A percentile compares a stretch with the other conserved stretches of the same genome.
Evolutionary conservation across 2,888 invertebrate species (phyloP).

Genomic region (Caenorhabditis macrosperma): DNA sequence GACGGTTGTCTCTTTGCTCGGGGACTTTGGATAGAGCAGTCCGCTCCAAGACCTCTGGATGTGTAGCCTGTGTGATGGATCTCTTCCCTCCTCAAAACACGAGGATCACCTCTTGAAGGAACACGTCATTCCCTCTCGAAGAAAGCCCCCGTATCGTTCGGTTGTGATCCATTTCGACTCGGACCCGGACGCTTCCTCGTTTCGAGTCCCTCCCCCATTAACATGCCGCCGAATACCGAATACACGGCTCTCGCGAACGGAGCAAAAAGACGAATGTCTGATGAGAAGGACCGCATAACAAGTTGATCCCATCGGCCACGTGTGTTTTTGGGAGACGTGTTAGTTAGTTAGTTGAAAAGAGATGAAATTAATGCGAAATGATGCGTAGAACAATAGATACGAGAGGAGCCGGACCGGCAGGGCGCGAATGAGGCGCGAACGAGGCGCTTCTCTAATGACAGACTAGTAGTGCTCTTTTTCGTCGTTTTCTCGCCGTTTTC

Average conservation of each 20-base stretch:
- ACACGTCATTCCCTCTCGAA: too few relatives aligned
- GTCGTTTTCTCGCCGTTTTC: background rate
- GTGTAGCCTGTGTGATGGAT: too few relatives aligned
- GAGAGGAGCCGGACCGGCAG: background rate
- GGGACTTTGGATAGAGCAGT: too few relatives aligned
- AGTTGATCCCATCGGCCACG: background rate
- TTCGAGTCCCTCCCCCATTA: background rate
- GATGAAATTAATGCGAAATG: background rate
- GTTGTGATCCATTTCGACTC: too few relatives aligned
- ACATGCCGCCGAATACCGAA: background rate
- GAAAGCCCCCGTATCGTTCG: too few relatives aligned
- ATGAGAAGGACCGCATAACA: background rate
- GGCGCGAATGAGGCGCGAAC: background rate
- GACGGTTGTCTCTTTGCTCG: too few relatives aligned
- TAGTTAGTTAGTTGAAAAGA: background rate
- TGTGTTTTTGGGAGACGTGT: background rate
- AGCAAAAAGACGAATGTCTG: background rate
- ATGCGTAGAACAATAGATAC: background rate
- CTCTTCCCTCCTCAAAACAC: too few relatives aligned
- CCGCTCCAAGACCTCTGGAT: too few relatives aligned
- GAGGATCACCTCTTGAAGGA: too few relatives aligned
- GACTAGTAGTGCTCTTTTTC: conserved; percentile 1
- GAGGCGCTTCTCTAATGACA: conserved; percentile 18
- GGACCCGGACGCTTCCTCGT: too few relatives aligned
- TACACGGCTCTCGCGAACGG: too few relatives aligned